Percentiles rank a stretch among this genome's conserved stretches.
These are phyloP conservation scores for Agraylea sexmaculata DNA, from an alignment of 1,140 invertebrate species.

Conservation along the genomic window DNA sequence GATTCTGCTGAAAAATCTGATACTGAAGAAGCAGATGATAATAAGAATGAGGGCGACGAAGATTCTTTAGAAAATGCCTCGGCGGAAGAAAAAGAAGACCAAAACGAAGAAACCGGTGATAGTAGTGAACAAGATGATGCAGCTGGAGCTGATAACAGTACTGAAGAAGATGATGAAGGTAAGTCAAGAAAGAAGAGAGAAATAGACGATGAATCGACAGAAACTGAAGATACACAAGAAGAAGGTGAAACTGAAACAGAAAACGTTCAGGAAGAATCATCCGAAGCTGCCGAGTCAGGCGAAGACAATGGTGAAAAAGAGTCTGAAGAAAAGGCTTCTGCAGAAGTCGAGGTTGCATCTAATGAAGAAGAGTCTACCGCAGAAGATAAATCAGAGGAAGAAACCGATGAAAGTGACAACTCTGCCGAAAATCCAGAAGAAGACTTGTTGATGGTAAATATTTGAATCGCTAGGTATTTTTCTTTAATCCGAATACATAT, in stretches of 20 bases:
- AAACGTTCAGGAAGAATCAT: constrained; percentile 5
- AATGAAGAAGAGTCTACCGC: constrained; percentile 17
- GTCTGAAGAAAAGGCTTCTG: constrained; percentile 11
- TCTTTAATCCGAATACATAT: constrained; percentile 2
- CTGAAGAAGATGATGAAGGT: constrained; percentile 27
- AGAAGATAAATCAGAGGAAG: constrained; percentile 14
- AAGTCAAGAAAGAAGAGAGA: constrained; percentile 36
- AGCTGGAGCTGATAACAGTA: constrained; percentile 18
- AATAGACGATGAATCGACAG: constrained; percentile 1
- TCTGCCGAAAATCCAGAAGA: constrained; percentile 41
- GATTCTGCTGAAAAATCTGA: constrained; percentile 26
- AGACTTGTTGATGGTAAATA: constrained; percentile 43
- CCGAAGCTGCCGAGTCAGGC: constrained; percentile 15
- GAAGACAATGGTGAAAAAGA: constrained; percentile 11
- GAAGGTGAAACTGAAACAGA: constrained; percentile 15
- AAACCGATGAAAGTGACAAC: constrained; percentile 21
- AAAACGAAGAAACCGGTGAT: constrained; percentile 16
- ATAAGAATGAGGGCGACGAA: constrained; percentile 23
- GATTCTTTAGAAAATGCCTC: constrained; percentile 20
- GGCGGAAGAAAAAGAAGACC: constrained; percentile 16
- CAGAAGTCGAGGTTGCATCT: constrained; percentile 9
- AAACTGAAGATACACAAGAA: constrained; percentile 29
- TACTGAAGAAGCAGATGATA: constrained; percentile 21
- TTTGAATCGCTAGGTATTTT: constrained; percentile 4
- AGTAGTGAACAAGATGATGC: constrained; percentile 3